phyloP scores from a whole-genome alignment of 1,140 invertebrate genomes.

The Plectus sambesii region DNA sequence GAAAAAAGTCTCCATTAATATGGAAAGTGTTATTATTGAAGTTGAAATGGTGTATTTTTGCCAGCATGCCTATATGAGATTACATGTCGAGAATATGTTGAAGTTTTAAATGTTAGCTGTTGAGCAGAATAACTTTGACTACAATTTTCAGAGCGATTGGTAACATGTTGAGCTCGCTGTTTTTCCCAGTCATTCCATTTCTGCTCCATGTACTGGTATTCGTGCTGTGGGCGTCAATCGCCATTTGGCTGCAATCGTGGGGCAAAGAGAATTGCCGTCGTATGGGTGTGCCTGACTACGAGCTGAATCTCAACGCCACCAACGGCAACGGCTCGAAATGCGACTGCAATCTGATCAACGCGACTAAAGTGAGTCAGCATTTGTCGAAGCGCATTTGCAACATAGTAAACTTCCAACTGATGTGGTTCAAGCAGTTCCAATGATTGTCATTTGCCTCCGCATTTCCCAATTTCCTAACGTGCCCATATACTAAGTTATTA shows the following conservation, averaged over 20 bases:
- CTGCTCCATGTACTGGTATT: slow-evolving; percentile 63
- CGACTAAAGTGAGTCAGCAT: too few relatives aligned
- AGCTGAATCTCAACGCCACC: slow-evolving; percentile 8
- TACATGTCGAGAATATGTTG: background rate
- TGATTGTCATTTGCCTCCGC: too few relatives aligned
- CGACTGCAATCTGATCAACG: slow-evolving; percentile 15
- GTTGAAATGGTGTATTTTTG: slow-evolving; percentile 16
- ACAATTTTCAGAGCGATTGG: slow-evolving; percentile 64
- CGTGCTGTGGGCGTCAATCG: slow-evolving; percentile 59
- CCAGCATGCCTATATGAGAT: slow-evolving; percentile 22
- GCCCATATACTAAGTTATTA: too few relatives aligned
- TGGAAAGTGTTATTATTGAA: too few relatives aligned
- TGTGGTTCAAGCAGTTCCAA: background rate
- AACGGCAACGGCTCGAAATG: slow-evolving; percentile 22
- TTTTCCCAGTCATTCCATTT: slow-evolving; percentile 84
- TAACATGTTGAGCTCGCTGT: slow-evolving; percentile 65
- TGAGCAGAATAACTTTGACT: background rate
- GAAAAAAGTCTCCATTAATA: too few relatives aligned
- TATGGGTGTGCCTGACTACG: background rate
- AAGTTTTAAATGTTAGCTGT: slow-evolving; percentile 9
- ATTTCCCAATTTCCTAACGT: too few relatives aligned
- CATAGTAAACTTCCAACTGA: background rate
- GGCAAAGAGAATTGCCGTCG: slow-evolving; percentile 33
- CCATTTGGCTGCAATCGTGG: slow-evolving; percentile 53
- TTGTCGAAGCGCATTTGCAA: slow-evolving; percentile 8